Evolutionary conservation across 2,888 invertebrate genomes (phyloP).

Genomic region (Cyaniris semiargus): DNA sequence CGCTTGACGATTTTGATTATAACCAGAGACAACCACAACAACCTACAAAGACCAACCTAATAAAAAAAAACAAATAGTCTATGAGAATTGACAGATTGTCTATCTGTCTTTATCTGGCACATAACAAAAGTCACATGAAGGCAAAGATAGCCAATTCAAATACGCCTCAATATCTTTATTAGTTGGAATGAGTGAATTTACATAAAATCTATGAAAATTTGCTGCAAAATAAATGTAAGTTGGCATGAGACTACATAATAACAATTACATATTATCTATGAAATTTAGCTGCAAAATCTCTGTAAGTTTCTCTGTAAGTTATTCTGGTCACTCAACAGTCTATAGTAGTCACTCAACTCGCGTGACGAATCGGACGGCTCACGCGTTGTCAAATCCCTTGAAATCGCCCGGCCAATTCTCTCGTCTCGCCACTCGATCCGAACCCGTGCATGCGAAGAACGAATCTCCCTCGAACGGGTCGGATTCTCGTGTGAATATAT

Average conservation of each 20-base stretch:
- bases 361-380: constrained; percentile 31
- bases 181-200: no score
- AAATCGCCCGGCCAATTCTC: constrained; percentile 78
- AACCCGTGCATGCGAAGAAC: constrained; percentile 85
- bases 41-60: background rate
- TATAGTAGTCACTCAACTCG: background rate
- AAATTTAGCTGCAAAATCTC: background rate
- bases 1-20: background rate
- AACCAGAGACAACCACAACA: background rate
- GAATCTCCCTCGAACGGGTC: constrained; percentile 95
- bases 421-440: constrained; percentile 67
- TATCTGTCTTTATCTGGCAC: background rate
- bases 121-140: no score
- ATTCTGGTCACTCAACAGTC: background rate
- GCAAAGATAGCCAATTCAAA: no score
- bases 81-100: background rate
- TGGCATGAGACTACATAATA: no score
- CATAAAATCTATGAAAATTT: no score
- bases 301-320: background rate
- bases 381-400: constrained; percentile 65
- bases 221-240: no score
- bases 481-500: constrained; percentile 91
- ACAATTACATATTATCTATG: background rate
- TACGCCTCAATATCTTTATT: no score
- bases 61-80: background rate